A percentile compares a stretch with the other conserved stretches of the same genome.
Evolutionary conservation across 2,888 invertebrate genomes (phyloP).

Genomic region (Acanthopleura granulata): DNA sequence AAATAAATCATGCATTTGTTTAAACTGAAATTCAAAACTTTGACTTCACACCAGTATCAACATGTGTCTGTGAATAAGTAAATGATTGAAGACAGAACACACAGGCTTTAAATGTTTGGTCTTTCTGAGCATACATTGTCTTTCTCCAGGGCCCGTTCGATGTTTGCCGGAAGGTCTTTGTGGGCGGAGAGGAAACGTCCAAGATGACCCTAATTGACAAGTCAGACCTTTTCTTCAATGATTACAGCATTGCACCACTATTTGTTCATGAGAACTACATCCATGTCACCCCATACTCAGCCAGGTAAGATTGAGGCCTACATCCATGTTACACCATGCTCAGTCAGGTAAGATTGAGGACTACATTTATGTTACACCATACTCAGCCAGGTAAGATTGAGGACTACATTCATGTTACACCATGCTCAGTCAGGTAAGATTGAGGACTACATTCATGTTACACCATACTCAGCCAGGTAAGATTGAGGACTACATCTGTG

Average conservation of each 20-base stretch:
- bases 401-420: constrained; percentile 88
- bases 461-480: constrained; percentile 81
- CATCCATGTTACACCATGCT: no score
- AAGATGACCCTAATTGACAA: constrained; percentile 77
- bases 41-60: no score
- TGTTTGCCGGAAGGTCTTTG: constrained; percentile 89
- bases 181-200: constrained; percentile 61
- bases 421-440: constrained; percentile 79
- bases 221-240: constrained; percentile 93
- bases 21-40: no score
- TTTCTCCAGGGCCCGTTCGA: constrained; percentile 88
- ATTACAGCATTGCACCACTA: constrained; percentile 94
- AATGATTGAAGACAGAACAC: no score
- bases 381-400: constrained; percentile 82
- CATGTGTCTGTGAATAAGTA: no score
- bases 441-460: constrained; percentile 91
- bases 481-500: constrained; percentile 23
- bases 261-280: constrained; percentile 99
- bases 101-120: no score
- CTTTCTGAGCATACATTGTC: no score
- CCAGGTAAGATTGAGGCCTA: constrained; percentile 73
- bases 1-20: no score
- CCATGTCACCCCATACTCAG: constrained; percentile 81
- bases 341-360: constrained; percentile 77
- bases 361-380: constrained; percentile 85